Conservation (phyloP, 1,140 invertebrate species). For the Thrips palmi region DNA sequence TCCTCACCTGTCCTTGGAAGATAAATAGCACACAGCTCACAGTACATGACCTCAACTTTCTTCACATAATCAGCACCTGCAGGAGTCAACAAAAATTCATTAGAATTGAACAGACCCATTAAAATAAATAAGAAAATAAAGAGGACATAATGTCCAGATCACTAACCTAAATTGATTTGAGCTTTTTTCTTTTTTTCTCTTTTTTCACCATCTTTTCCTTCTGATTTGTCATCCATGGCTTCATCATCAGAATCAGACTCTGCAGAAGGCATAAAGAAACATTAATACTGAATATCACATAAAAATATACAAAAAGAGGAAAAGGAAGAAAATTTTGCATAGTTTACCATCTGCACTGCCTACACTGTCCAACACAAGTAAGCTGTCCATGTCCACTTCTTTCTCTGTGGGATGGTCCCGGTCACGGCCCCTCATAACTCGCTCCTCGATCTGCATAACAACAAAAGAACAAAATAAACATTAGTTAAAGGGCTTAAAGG, state of each 20-base stretch:
- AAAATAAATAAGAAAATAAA: constrained; percentile 3
- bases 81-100: constrained; percentile 1
- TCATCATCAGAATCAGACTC: constrained; percentile 4
- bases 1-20: constrained; percentile 38
- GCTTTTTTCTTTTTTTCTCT: constrained; percentile 33
- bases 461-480: too few relatives aligned
- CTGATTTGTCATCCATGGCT: constrained; percentile 7
- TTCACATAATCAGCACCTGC: constrained; percentile 52
- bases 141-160: background rate
- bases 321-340: constrained; percentile 15
- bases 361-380: constrained; percentile 65
- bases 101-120: constrained; percentile 5
- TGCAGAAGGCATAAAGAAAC: background rate
- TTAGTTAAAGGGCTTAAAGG: too few relatives aligned
- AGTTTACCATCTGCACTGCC: constrained; percentile 57
- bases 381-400: constrained; percentile 60
- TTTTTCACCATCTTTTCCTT: constrained; percentile 12
- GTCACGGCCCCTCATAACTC: too few relatives aligned
- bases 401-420: too few relatives aligned
- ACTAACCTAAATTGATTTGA: constrained; percentile 38
- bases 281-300: constrained; percentile 1
- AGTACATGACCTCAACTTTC: constrained; percentile 46
- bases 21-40: constrained; percentile 55
- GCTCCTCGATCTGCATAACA: too few relatives aligned
- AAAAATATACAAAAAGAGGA: constrained; percentile 10